Evolutionary conservation across 2,113 vertebrate species (phyloP), one percentile per base, ranked within the genome.

Genomic region (Oncorhynchus tshawytscha): DNA sequence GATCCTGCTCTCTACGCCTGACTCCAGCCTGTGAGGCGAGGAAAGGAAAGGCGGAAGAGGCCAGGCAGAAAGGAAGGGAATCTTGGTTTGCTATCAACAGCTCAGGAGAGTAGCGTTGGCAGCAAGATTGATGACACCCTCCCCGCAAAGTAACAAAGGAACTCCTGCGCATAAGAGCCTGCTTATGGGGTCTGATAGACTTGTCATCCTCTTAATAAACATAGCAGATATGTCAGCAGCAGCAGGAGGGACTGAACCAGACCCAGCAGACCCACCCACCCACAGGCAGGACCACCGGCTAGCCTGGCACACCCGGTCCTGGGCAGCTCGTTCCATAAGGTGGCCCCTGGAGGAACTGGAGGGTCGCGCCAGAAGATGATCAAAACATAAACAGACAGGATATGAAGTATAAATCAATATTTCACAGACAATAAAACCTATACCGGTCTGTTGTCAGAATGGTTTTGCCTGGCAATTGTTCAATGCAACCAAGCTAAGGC

Each of bases 181-280:
- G 94, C 94, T 97, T 96, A 95, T 94, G 94, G 94, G 92, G 92
- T 94, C 95, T 95, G 95, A 97, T 96, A 94, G 95, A 96, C 95
- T 97, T 96, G 95, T 94, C 92, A 91, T 95, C 93, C 92, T 94
- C 95, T 96, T 96, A 96, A 96, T 96, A 97, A 97, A 96, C 94
- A 94, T 94, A 92, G 29, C 92, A 90, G 93, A 94, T 94, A 91
- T 95, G 95, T 95, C 92, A 85, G 93, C 82, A 73, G 93, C 89
- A 88, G 90, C 88, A 92, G 89, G 79, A 81, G 86, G 84, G 89
- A 87, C 86, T 84, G 75, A 73, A 76, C 74, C 82, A 67, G 22
- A 70, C 86, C 87, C 82, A 85, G 82, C 82, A 67, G 22, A 74
- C 87, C 88, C 81, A 85, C 84, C 82, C 82, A 77, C 83, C 80